Evolutionary conservation across 2,797 vertebrate genomes (phyloP).

Genomic region (Smutsia gigantea): DNA sequence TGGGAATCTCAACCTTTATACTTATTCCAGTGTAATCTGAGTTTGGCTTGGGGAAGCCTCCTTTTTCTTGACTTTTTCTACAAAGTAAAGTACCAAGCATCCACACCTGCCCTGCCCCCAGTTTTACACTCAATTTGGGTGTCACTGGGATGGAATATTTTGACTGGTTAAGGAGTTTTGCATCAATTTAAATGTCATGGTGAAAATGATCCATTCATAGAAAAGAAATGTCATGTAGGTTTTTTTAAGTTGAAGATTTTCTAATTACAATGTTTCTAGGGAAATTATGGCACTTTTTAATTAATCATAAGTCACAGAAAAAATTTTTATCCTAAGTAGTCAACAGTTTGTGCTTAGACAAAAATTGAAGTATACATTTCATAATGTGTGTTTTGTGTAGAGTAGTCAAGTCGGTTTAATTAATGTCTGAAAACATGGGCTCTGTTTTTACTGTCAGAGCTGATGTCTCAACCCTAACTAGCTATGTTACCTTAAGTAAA

Average conservation of each 20-base stretch:
- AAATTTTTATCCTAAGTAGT: constrained; percentile 30
- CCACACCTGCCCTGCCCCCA: no score
- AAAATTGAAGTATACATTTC: not conserved
- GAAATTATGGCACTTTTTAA: constrained; percentile 36
- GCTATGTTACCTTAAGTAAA: not conserved
- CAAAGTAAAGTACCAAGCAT: not conserved
- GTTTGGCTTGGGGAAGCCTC: not conserved
- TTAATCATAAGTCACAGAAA: constrained; percentile 23
- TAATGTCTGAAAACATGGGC: not conserved
- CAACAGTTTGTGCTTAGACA: not conserved
- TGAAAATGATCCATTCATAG: constrained; percentile 10
- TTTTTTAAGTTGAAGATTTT: not conserved
- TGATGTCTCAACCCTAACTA: not conserved
- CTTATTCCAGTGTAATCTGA: not conserved
- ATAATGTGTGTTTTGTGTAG: not conserved
- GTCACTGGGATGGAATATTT: constrained; percentile 21
- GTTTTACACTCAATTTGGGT: not conserved
- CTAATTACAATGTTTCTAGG: constrained; percentile 23
- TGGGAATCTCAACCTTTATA: not conserved
- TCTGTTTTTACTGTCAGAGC: not conserved
- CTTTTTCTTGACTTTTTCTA: not conserved
- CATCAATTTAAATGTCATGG: constrained; percentile 32
- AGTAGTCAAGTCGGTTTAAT: not conserved
- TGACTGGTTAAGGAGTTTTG: constrained; percentile 47
- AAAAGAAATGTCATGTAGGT: constrained; percentile 7